Base-by-base conservation (phyloP, 2,113 vertebrate species). In the Apodemus sylvaticus region DNA sequence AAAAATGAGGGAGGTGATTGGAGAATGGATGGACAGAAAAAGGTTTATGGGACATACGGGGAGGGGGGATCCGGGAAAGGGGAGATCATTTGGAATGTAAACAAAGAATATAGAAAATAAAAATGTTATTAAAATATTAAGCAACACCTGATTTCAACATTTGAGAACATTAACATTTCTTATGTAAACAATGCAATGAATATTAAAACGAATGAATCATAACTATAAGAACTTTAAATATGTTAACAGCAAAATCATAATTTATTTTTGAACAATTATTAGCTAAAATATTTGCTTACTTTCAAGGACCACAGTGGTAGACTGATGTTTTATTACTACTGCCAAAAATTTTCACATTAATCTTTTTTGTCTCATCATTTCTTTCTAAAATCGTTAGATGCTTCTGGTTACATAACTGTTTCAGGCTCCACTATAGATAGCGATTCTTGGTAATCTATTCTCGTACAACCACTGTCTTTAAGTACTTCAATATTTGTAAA, bases 61-160 rank as follows among this genome's bases (percentile, higher is more conserved):
- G n/a, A n/a, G n/a, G n/a, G n/a, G n/a, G n/a, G n/a, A n/a, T n/a
- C n/a, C n/a, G n/a, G n/a, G n/a, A n/a, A n/a, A n/a, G n/a, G n/a
- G n/a, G n/a, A n/a, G n/a, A n/a, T n/a, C n/a, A n/a, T n/a, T n/a
- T n/a, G n/a, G n/a, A n/a, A n/a, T n/a, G n/a, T n/a, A n/a, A n/a
- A n/a, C n/a, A n/a, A n/a, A n/a, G n/a, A n/a, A n/a, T n/a, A n/a
- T n/a, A n/a, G n/a, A n/a, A n/a, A n/a, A n/a, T n/a, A n/a, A n/a
- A n/a, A n/a, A n/a, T n/a, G n/a, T n/a, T n/a, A n/a, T n/a, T n/a
- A n/a, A n/a, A n/a, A n/a, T n/a, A 98, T 98, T 97, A 98, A 98
- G 98, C 98, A 98, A 98, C 98, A 98, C 98, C 98, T 98, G 98
- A 99, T 99, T 98, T 98, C 96, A 99, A 99, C 98, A 95, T 97